Base-by-base conservation (phyloP, 2,888 invertebrate genomes). In the Dysmachus trigonus region DNA sequence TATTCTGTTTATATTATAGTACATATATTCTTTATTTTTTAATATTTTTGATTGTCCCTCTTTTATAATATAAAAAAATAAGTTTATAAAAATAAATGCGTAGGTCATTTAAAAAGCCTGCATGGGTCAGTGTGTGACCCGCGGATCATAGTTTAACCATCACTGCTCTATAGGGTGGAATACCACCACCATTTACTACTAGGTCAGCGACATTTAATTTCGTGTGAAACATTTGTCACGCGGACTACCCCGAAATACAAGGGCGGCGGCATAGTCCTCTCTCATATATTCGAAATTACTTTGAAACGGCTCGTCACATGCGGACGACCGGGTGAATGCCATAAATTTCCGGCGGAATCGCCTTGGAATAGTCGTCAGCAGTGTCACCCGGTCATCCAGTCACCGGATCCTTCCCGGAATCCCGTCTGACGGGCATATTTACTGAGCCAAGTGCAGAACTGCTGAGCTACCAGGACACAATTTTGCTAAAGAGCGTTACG, bases 321-420 rank as follows among this genome's bases (percentile, higher is more conserved):
- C 73, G 31, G 73, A 31, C 31, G 73, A 73, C 31, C n/a, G 33
- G 33, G 35, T 73, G 35, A 73, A 18, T 33, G 73, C 35, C 73
- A 73, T 73, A 73, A 73, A 73, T 73, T 73, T 35, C 73, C 73
- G 73, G 6, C 73, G 35, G 33, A 73, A 35, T n/a, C 73, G 33
- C n/a, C 73, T 73, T 73, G 33, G 27, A 31, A 73, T 27, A n/a
- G 72, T 33, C 31, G 31, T 15, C 72, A 72, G 53, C 2, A 18
- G 2, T 5, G 71, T 18, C 18, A 71, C 71, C 8, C 2, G 30
- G 18, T 53, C 18, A 2, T 53, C 15, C 30, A 30, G 38, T 41
- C 38, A 41, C 15, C 38, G 15, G 38, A 3, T 15, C 13, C 38
- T 10, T n/a, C n/a, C n/a, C n/a, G n/a, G 3, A 10, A 0, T 41